These are phyloP conservation scores for Saccopteryx leptura DNA, from an alignment of 2,113 vertebrate genomes.

Conservation along the genomic window DNA sequence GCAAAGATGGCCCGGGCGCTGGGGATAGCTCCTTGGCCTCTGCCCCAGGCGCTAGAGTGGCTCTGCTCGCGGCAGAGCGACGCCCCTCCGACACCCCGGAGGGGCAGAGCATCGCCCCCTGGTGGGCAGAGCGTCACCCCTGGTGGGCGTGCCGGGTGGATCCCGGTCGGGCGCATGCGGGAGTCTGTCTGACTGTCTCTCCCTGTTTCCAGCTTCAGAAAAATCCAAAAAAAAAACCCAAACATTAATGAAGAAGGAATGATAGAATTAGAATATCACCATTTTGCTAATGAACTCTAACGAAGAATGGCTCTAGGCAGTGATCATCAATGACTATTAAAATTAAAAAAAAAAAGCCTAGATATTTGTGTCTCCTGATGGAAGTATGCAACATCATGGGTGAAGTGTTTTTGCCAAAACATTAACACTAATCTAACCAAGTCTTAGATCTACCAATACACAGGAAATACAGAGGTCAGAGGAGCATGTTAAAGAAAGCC, in stretches of 20 bases:
- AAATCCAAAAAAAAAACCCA: too few species aligned
- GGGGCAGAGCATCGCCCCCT: too few species aligned
- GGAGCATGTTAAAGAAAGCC: background rate
- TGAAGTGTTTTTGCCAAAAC: slow-evolving; percentile 21
- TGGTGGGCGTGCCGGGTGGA: too few species aligned
- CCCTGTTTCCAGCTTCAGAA: too few species aligned
- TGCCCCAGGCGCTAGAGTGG: too few species aligned
- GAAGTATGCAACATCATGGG: background rate
- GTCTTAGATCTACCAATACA: background rate
- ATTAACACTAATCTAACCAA: background rate
- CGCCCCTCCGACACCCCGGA: too few species aligned
- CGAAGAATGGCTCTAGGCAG: slow-evolving; percentile 11
- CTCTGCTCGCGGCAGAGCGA: too few species aligned
- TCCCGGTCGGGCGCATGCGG: too few species aligned
- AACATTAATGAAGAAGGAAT: slow-evolving; percentile 47
- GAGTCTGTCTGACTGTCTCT: too few species aligned
- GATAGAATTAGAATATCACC: slow-evolving; percentile 11
- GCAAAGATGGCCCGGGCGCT: too few species aligned
- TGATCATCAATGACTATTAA: slow-evolving; percentile 44
- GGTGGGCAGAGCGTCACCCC: too few species aligned
- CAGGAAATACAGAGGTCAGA: background rate
- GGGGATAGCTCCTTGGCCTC: too few species aligned
- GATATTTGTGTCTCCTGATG: background rate
- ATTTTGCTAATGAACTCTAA: slow-evolving; percentile 47
- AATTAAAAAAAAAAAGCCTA: slow-evolving; percentile 37